These are phyloP conservation scores for Fragum fragum DNA, from an alignment of 2,888 invertebrate genomes.

Conservation along the genomic window DNA sequence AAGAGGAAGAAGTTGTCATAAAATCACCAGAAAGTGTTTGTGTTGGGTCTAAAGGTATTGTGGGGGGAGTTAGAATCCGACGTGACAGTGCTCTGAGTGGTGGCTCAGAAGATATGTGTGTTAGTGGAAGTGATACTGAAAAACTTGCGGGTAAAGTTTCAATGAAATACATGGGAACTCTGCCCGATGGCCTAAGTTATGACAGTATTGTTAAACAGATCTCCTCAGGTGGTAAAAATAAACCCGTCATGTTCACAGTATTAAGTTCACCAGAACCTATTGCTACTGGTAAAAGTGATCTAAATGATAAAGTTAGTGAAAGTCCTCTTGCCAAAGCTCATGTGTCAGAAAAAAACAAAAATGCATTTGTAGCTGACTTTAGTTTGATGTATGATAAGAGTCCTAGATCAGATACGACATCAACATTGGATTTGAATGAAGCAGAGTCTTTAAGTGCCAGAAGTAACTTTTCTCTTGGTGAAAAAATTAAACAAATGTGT, in stretches of 20 bases:
- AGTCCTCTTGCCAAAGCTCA: neutral
- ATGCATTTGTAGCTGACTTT: slow-evolving; percentile 12
- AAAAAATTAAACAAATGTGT: slow-evolving; percentile 69
- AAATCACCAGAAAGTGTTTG: slow-evolving; percentile 42
- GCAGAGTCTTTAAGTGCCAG: slow-evolving; percentile 68
- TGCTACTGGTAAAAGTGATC: slow-evolving; percentile 34
- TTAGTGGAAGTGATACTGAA: slow-evolving; percentile 62
- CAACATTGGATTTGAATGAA: slow-evolving; percentile 54
- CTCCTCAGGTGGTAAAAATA: slow-evolving; percentile 50
- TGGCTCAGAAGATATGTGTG: slow-evolving; percentile 50
- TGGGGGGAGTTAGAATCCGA: slow-evolving; percentile 33
- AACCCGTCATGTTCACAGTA: slow-evolving; percentile 60
- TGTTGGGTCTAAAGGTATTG: neutral
- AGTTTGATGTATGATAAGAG: slow-evolving; percentile 57
- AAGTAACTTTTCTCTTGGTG: slow-evolving; percentile 72
- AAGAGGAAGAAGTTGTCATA: slow-evolving; percentile 43
- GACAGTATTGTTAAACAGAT: slow-evolving; percentile 62
- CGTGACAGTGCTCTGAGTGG: slow-evolving; percentile 56
- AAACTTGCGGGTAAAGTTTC: slow-evolving; percentile 57
- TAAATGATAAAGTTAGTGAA: slow-evolving; percentile 39
- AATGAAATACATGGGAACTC: slow-evolving; percentile 72
- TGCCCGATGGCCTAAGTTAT: slow-evolving; percentile 61
- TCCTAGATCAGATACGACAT: slow-evolving; percentile 43
- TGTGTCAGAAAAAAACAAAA: neutral
- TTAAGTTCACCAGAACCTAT: slow-evolving; percentile 60